phyloP scores from a whole-genome alignment of 1,140 invertebrate species.

The Cataglyphis hispanica region DNA sequence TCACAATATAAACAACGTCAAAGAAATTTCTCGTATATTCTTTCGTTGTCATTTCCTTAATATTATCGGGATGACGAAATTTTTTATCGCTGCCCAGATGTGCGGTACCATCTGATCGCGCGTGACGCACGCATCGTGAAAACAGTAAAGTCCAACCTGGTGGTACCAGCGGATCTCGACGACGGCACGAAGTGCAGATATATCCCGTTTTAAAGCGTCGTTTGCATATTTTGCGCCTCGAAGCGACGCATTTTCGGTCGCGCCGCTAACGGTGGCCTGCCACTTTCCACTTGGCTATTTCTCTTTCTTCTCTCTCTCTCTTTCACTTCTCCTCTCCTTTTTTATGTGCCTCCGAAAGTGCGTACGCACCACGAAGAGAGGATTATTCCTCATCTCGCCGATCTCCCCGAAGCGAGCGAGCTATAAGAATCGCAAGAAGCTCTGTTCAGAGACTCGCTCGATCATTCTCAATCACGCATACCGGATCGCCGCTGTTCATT shows the following conservation, averaged over 20 bases:
- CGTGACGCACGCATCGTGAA: slow-evolving; percentile 30
- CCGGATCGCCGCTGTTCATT: slow-evolving; percentile 64
- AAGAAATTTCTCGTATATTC: neutral
- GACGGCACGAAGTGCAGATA: slow-evolving; percentile 80
- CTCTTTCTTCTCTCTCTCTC: slow-evolving; percentile 43
- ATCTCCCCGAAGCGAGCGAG: slow-evolving; percentile 52
- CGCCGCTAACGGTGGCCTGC: slow-evolving; percentile 79
- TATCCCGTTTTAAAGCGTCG: slow-evolving; percentile 83
- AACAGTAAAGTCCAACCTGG: slow-evolving; percentile 65
- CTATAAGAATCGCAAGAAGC: slow-evolving; percentile 41
- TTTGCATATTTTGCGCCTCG: slow-evolving; percentile 79
- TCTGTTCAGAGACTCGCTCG: slow-evolving; percentile 50
- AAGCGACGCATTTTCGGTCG: slow-evolving; percentile 76
- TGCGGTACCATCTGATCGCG: slow-evolving; percentile 26
- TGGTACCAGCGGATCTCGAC: slow-evolving; percentile 33
- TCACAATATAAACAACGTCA: neutral
- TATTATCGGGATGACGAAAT: neutral
- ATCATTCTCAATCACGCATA: slow-evolving; percentile 75
- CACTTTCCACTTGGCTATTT: slow-evolving; percentile 75
- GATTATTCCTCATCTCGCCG: slow-evolving; percentile 50
- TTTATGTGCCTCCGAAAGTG: neutral
- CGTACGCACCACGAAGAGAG: slow-evolving; percentile 52
- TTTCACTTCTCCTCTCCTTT: neutral
- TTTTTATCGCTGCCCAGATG: slow-evolving; percentile 63
- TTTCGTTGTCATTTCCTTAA: neutral